A percentile compares a stretch with the other conserved stretches of the same genome.
Conservation (phyloP, 2,888 invertebrate species). For the Eupithecia exiguata region DNA sequence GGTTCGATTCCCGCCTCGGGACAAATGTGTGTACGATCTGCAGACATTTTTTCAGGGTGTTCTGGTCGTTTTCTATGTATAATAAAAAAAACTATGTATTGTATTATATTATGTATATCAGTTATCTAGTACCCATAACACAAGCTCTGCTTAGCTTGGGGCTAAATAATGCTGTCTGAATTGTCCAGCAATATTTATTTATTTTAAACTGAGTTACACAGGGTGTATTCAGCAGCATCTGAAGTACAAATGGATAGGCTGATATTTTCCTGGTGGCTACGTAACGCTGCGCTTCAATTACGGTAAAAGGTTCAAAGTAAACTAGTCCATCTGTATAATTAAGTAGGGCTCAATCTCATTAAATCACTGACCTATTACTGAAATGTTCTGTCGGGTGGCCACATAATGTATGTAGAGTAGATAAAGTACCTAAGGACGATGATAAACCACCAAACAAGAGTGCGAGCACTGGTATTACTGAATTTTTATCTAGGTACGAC, state of each 20-base stretch:
- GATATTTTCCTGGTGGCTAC: not conserved
- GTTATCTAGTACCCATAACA: no score
- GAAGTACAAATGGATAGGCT: not conserved
- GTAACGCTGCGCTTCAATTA: conserved; percentile 3
- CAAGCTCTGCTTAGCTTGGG: no score
- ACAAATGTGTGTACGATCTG: no score
- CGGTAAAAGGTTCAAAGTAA: conserved; percentile 2
- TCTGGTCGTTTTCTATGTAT: no score
- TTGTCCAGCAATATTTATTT: no score
- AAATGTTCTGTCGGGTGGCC: not conserved
- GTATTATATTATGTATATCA: no score
- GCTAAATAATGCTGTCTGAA: no score
- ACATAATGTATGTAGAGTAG: not conserved
- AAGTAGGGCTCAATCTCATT: conserved; percentile 12
- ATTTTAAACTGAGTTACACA: not conserved
- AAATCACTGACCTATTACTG: conserved; percentile 12
- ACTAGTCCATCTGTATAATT: conserved; percentile 14
- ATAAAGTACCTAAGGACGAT: not conserved
- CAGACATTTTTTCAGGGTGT: no score
- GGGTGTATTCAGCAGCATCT: not conserved
- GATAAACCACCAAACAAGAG: not conserved
- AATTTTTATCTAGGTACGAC: no score
- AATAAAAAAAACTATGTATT: no score
- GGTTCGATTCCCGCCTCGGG: no score
- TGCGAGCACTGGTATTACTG: no score